Percentiles rank a stretch among this genome's conserved stretches.
phyloP scores from a whole-genome alignment of 37 sponge, comb jelly and placozoan species.

The Aphrocallistes beatrix region DNA sequence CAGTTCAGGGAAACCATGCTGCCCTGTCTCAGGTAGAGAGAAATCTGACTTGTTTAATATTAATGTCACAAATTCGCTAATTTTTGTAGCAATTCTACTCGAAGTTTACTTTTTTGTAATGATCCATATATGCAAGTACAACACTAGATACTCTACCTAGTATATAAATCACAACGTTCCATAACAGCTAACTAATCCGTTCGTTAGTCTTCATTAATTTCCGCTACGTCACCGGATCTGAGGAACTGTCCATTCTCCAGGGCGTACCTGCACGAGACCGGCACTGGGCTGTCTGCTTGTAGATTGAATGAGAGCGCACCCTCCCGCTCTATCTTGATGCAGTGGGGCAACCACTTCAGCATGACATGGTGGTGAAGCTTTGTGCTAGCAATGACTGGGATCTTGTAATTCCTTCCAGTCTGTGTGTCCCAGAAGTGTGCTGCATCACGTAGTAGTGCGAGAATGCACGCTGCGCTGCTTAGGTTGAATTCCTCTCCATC shows the following conservation, averaged over 20 bases:
- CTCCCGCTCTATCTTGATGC: neutral
- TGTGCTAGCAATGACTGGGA: neutral
- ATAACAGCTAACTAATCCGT: neutral
- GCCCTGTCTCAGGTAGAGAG: constrained; percentile 53
- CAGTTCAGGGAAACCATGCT: constrained; percentile 57
- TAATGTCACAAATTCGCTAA: no score
- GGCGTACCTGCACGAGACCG: neutral
- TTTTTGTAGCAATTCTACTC: no score
- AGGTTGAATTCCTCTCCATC: neutral
- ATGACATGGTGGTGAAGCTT: neutral
- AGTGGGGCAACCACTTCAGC: neutral
- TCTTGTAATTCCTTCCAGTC: neutral
- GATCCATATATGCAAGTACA: no score
- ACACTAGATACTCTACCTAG: no score
- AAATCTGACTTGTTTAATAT: neutral
- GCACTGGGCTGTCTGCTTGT: neutral
- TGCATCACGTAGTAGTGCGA: neutral
- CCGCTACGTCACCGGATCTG: neutral
- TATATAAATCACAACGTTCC: neutral
- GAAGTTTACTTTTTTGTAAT: no score
- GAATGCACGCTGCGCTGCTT: neutral
- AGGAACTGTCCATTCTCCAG: neutral
- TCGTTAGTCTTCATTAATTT: neutral
- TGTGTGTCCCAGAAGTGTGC: neutral
- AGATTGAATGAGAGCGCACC: neutral